Evolutionary conservation across 2,797 vertebrate species (phyloP).

Genomic region (Melanotaenia parkinsoni): DNA sequence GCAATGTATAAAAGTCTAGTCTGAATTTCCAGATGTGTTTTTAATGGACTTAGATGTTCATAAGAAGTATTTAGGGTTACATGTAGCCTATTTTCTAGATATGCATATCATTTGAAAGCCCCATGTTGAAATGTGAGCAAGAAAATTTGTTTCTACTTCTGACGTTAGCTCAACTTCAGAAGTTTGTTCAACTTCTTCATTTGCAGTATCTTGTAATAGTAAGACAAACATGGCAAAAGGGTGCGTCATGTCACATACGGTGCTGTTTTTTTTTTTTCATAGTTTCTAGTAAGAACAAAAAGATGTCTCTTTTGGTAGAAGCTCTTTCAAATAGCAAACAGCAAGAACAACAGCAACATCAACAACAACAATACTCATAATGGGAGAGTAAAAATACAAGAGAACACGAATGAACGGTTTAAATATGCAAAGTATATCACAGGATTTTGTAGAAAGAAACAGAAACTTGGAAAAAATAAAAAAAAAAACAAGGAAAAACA

Average conservation of each 20-base stretch:
- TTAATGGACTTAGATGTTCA: slow-evolving; percentile 53
- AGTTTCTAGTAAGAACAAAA: slow-evolving; percentile 63
- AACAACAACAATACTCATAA: slow-evolving; percentile 76
- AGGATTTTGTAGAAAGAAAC: slow-evolving; percentile 77
- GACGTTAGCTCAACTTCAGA: slow-evolving; percentile 73
- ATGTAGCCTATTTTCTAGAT: slow-evolving; percentile 71
- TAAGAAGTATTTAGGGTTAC: slow-evolving; percentile 78
- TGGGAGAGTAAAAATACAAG: slow-evolving; percentile 80
- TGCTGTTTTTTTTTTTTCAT: slow-evolving; percentile 54
- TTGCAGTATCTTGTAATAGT: slow-evolving; percentile 65
- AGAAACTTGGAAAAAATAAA: slow-evolving; percentile 60
- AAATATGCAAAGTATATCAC: slow-evolving; percentile 86
- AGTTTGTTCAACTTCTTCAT: slow-evolving; percentile 81
- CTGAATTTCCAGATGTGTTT: slow-evolving; percentile 44
- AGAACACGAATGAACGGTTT: slow-evolving; percentile 80
- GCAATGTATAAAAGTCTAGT: slow-evolving; percentile 64
- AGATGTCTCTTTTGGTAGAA: slow-evolving; percentile 83
- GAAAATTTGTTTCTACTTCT: slow-evolving; percentile 65
- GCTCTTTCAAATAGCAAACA: slow-evolving; percentile 78
- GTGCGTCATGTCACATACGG: slow-evolving; percentile 69
- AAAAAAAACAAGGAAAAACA: slow-evolving; percentile 19
- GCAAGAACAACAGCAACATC: slow-evolving; percentile 78
- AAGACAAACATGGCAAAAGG: slow-evolving; percentile 67
- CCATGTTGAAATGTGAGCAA: slow-evolving; percentile 80
- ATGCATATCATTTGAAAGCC: slow-evolving; percentile 76